Percentiles rank a stretch among this genome's conserved stretches.
These are phyloP conservation scores for Prunella himalayana DNA, from an alignment of 2,113 vertebrate species.

Conservation along the genomic window DNA sequence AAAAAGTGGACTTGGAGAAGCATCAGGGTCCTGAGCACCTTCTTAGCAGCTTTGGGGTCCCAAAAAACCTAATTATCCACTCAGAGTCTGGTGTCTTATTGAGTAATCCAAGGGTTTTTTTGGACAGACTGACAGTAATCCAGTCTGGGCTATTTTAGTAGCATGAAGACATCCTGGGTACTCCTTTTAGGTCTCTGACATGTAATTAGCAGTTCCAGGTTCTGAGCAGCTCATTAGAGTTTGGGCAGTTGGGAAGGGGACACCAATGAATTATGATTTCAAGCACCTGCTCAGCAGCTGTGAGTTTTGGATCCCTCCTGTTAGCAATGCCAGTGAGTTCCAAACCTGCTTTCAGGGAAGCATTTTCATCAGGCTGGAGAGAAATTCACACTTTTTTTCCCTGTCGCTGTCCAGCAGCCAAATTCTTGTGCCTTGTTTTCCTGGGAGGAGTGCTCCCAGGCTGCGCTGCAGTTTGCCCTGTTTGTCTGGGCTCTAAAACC, in stretches of 20 bases:
- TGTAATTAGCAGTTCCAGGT: not conserved
- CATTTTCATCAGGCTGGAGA: not conserved
- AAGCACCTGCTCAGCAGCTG: slow-evolving; percentile 23
- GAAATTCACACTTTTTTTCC: not conserved
- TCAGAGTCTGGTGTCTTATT: not conserved
- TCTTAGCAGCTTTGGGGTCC: not conserved
- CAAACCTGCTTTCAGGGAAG: not conserved
- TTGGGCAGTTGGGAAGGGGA: not conserved
- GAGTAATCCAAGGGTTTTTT: not conserved
- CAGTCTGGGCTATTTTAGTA: not conserved
- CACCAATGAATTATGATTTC: not conserved
- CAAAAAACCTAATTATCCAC: not conserved
- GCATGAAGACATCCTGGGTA: not conserved
- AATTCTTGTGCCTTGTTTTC: not conserved
- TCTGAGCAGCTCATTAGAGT: not conserved
- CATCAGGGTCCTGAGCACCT: not conserved
- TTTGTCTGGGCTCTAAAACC: not conserved
- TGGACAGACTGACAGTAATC: not conserved
- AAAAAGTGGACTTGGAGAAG: not conserved
- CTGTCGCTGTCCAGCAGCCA: not conserved
- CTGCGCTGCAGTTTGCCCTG: not conserved
- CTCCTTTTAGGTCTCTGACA: not conserved
- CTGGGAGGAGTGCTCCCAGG: not conserved
- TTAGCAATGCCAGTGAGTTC: not conserved
- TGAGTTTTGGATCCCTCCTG: not conserved